Evolutionary conservation across 2,113 vertebrate genomes (phyloP), one percentile per base, ranked within the genome.

Genomic region (Theristicus caerulescens): DNA sequence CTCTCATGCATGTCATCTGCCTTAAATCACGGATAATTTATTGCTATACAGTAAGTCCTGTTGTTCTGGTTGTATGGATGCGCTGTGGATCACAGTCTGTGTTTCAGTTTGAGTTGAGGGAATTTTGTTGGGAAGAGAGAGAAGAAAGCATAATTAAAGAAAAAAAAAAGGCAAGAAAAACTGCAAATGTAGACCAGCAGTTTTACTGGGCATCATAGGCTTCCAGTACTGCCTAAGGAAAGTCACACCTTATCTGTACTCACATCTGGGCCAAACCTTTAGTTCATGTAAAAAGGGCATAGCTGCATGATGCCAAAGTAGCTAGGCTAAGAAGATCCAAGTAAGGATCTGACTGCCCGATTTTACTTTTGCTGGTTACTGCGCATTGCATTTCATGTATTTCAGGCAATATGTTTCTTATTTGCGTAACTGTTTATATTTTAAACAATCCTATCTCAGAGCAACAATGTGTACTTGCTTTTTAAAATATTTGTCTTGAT

Each of bases 401-500:
- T 98, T 95, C 93, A 95, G 57, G 88, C 97, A 98, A 98, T 98
- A 83, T 98, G 98, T 98, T 98, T 98, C 58, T 21, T 95, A 98
- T 98, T 98, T 98, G 94, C 82, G 77, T 97, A 95, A 96, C 94
- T 97, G 97, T 97, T 98, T 98, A 95, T 97, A 93, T 97, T 98
- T 98, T 97, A 98, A 97, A 97, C 97, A 97, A 96, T 97, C 96
- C 96, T 98, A 97, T 97, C 97, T 97, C 91, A 89, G 96, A 97
- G 96, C 82, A 98, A 98, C 93, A 98, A 96, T 93, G 94, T 91
- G 96, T 97, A 96, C 94, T 98, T 97, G 96, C 96, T 96, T 97
- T 97, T 96, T 91, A 93, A 97, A 97, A 97, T 97, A 98, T 98
- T 98, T 98, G 96, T 98, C 97, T 98, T 98, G 97, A 97, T 98